Base-by-base conservation (phyloP, 2,888 invertebrate species). In the Papilio demoleus region DNA sequence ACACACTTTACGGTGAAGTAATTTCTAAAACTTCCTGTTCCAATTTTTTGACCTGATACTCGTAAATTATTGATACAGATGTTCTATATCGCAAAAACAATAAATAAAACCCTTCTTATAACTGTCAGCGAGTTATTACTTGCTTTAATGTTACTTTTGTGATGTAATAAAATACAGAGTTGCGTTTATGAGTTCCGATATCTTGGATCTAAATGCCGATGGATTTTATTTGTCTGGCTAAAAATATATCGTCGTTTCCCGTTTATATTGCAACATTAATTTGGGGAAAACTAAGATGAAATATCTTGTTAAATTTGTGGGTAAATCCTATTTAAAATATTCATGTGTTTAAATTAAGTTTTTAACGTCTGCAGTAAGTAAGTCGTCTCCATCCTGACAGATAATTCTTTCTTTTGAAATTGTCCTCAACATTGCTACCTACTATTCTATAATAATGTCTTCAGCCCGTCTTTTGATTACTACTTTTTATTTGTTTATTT, bases 211-310 rank as follows among this genome's bases (percentile, higher is more conserved):
- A 50, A 53, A 24, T 53, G 53, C 27, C 53, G n/a, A 53, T 53
- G 53, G 53, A 53, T 53, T 27, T 53, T 50, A 50, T 50, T 50
- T 53, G 53, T 27, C 53, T 27, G 53, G 14, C 14, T 53, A 53
- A 53, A 53, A 53, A 27, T 53, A 53, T 14, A 5, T 4, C 22
- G 50, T 27, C 53, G 27, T 27, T 53, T 53, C 53, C 53, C 53
- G 27, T n/a, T 53, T 53, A 53, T 53, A 53, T 53, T 53, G 53
- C 53, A 53, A 53, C 53, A 53, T 53, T 53, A 53, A 53, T 53
- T 24, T 27, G 27, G n/a, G 8, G 24, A 8, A 27, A 27, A n/a
- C 27, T 27, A n/a, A n/a, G 50, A 14, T 50, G 53, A n/a, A 53
- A 53, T 8, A 14, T 27, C 1, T 3, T 22, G 27, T 27, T 4